These are phyloP conservation scores for Venturia canescens DNA, from an alignment of 1,140 invertebrate species.

Conservation along the genomic window DNA sequence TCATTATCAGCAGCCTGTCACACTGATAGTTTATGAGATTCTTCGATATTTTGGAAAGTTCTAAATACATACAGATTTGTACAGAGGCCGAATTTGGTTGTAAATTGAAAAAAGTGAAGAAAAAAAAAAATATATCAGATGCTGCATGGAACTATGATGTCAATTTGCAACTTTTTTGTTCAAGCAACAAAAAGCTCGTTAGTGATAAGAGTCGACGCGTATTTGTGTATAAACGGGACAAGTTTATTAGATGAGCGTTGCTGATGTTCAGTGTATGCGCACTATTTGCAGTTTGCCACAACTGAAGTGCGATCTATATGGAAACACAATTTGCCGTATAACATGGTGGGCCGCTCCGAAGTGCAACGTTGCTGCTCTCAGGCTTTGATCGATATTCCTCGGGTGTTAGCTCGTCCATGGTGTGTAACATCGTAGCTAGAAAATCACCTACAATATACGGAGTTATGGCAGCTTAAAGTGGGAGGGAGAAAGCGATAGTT, in stretches of 20 bases:
- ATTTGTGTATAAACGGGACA: background rate
- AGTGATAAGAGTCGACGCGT: background rate
- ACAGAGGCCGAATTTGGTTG: too few species aligned
- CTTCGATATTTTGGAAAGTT: too few species aligned
- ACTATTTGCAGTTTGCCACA: background rate
- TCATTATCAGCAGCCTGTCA: too few species aligned
- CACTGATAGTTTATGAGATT: too few species aligned
- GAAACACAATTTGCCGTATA: background rate
- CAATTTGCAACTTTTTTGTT: background rate
- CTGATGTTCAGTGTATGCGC: background rate
- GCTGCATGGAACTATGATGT: background rate
- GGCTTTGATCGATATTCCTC: slow-evolving; percentile 4
- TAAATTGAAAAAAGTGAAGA: too few species aligned
- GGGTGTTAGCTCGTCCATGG: slow-evolving; percentile 13
- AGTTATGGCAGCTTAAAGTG: slow-evolving; percentile 8
- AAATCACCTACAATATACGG: background rate
- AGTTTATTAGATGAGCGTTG: background rate
- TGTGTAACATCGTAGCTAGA: slow-evolving; percentile 16
- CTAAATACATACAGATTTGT: too few species aligned
- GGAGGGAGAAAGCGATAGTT: slow-evolving; percentile 8
- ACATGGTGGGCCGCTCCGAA: too few species aligned
- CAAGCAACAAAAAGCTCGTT: background rate
- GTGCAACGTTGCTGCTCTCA: background rate
- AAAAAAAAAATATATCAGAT: too few species aligned
- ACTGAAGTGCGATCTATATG: too few species aligned